Percentiles rank a stretch among this genome's conserved stretches.
Evolutionary conservation across 2,888 invertebrate species (phyloP).

Genomic region (Boloria selene): DNA sequence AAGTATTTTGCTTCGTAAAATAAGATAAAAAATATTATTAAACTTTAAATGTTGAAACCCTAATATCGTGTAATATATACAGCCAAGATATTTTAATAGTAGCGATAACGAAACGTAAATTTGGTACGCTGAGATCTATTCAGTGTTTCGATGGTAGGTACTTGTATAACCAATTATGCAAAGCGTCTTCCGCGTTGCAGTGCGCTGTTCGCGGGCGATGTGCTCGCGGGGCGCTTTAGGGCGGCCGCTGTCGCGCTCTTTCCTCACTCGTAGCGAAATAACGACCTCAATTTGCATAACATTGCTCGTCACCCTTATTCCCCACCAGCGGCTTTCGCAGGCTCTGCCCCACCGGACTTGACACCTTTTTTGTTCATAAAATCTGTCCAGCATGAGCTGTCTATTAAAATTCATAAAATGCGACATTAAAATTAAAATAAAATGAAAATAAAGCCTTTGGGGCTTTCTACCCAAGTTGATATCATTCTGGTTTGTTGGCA

Average conservation of each 20-base stretch:
- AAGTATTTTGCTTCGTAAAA: no score
- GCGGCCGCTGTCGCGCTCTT: constrained; percentile 76
- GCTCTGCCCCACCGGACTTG: constrained; percentile 72
- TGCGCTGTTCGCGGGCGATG: constrained; percentile 64
- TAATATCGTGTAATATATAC: neutral
- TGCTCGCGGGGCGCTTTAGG: constrained; percentile 56
- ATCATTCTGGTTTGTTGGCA: constrained; percentile 26
- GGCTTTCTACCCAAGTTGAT: constrained; percentile 35
- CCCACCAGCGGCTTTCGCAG: constrained; percentile 77
- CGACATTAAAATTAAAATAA: constrained; percentile 43
- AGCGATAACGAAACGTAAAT: constrained; percentile 29
- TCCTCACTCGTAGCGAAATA: constrained; percentile 81
- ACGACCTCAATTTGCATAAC: constrained; percentile 83
- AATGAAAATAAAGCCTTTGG: constrained; percentile 44
- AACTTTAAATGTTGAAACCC: no score
- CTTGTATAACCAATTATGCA: constrained; percentile 81
- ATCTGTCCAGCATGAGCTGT: constrained; percentile 56
- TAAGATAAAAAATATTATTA: no score
- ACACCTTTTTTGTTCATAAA: constrained; percentile 66
- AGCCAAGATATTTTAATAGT: neutral
- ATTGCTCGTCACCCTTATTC: constrained; percentile 81
- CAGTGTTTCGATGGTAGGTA: constrained; percentile 57
- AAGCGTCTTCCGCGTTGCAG: constrained; percentile 75
- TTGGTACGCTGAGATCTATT: constrained; percentile 47
- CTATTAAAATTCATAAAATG: constrained; percentile 49